A percentile compares a stretch with the other conserved stretches of the same genome.
These are phyloP conservation scores for Micropoecilia bifurca DNA, from an alignment of 2,797 vertebrate species.

Conservation along the genomic window DNA sequence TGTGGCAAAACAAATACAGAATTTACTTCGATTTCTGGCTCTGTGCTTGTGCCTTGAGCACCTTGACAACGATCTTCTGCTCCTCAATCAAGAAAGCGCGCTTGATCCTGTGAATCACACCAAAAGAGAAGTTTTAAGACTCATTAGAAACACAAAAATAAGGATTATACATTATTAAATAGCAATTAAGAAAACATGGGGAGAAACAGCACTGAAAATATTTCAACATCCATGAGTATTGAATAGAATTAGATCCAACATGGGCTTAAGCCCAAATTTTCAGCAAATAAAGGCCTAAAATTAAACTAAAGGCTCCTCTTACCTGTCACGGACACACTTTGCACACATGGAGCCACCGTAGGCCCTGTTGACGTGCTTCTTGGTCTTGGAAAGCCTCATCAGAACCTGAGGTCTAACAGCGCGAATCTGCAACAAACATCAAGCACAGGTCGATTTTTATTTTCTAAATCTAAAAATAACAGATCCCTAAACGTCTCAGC, in stretches of 20 bases:
- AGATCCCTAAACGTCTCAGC: neutral
- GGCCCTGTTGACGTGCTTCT: conserved; percentile 97
- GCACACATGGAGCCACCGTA: conserved; percentile 99
- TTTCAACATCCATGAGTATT: neutral
- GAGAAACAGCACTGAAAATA: neutral
- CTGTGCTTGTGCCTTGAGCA: conserved; percentile 98
- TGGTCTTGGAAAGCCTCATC: conserved; percentile 98
- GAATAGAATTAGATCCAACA: neutral
- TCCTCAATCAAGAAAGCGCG: conserved; percentile 99
- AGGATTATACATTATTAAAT: neutral
- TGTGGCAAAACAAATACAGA: conserved; percentile 77
- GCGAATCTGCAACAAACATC: conserved; percentile 82
- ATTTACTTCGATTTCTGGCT: conserved; percentile 97
- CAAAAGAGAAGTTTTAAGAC: neutral
- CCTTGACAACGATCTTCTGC: conserved; percentile 99
- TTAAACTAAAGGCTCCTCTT: conserved; percentile 15
- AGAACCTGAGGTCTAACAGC: conserved; percentile 97
- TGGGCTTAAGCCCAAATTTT: neutral
- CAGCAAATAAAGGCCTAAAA: neutral
- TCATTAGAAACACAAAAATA: neutral
- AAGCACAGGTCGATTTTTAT: neutral
- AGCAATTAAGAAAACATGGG: too few species aligned
- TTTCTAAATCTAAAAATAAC: neutral
- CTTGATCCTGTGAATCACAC: conserved; percentile 88
- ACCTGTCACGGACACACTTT: conserved; percentile 98